A percentile compares a stretch with the other conserved stretches of the same genome.
These are phyloP conservation scores for Chromoteleia sp. DNA, from an alignment of 2,888 invertebrate species.

Conservation along the genomic window DNA sequence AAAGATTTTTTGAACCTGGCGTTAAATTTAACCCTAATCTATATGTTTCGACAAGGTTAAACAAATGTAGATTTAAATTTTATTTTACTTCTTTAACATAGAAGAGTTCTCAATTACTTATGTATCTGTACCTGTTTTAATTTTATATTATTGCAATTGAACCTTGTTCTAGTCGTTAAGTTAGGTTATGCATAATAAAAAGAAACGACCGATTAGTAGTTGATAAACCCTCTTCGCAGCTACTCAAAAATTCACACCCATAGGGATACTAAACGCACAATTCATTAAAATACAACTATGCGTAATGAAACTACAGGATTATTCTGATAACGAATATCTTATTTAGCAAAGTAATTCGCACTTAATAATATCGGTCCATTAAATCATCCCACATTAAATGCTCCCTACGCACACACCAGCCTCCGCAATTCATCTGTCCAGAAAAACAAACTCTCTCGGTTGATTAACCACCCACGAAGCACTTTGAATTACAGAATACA, in stretches of 20 bases:
- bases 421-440: slow-evolving; percentile 63
- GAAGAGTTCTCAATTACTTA: too few species aligned
- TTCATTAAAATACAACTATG: not conserved
- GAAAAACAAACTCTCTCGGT: slow-evolving; percentile 71
- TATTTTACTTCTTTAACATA: too few species aligned
- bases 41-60: too few species aligned
- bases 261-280: not conserved
- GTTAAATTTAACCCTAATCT: too few species aligned
- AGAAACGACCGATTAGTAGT: too few species aligned
- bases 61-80: too few species aligned
- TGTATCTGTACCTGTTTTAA: too few species aligned
- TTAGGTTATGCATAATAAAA: too few species aligned
- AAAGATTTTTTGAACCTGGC: too few species aligned
- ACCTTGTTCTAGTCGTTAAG: too few species aligned
- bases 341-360: slow-evolving; percentile 14
- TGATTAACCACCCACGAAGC: slow-evolving; percentile 73
- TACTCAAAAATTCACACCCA: not conserved
- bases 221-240: too few species aligned
- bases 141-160: too few species aligned
- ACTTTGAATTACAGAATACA: slow-evolving; percentile 22
- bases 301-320: slow-evolving; percentile 4
- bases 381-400: slow-evolving; percentile 80
- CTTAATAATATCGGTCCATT: slow-evolving; percentile 74
- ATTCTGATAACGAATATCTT: not conserved
- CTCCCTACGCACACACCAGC: slow-evolving; percentile 72